phyloP scores from a whole-genome alignment of 2,888 invertebrate genomes.

The Electrophaes corylata region DNA sequence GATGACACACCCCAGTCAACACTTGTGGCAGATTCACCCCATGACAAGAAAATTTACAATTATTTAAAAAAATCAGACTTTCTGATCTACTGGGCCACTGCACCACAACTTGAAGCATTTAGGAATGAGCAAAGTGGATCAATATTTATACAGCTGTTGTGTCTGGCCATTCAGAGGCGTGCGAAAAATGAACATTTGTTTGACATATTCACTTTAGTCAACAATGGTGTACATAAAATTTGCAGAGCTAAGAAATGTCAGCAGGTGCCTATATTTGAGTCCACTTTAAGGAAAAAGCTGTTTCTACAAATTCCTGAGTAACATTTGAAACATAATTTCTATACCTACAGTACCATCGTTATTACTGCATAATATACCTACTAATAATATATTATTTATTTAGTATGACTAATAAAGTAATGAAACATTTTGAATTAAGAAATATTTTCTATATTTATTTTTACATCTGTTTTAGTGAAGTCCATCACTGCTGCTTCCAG shows the following conservation, averaged over 20 bases:
- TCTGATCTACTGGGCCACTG: slow-evolving; percentile 74
- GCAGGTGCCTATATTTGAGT: slow-evolving; percentile 69
- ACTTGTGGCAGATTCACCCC: slow-evolving; percentile 62
- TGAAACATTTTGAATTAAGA: slow-evolving; percentile 40
- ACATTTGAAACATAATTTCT: neutral
- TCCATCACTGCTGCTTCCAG: slow-evolving; percentile 80
- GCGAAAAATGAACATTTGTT: slow-evolving; percentile 59
- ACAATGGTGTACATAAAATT: slow-evolving; percentile 51
- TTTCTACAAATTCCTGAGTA: slow-evolving; percentile 53
- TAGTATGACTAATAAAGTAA: slow-evolving; percentile 14
- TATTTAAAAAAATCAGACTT: slow-evolving; percentile 65
- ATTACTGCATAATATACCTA: slow-evolving; percentile 10
- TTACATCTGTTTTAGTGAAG: slow-evolving; percentile 75
- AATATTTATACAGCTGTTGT: slow-evolving; percentile 71
- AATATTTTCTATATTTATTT: slow-evolving; percentile 73
- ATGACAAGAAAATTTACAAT: slow-evolving; percentile 30
- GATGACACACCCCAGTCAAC: slow-evolving; percentile 46
- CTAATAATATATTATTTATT: neutral
- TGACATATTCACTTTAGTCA: slow-evolving; percentile 72
- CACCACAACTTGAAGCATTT: slow-evolving; percentile 72
- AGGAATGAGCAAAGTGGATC: slow-evolving; percentile 65
- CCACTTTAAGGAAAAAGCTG: slow-evolving; percentile 68
- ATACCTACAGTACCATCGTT: too few relatives aligned
- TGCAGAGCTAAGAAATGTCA: slow-evolving; percentile 50
- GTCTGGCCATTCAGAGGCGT: slow-evolving; percentile 52